Base-by-base conservation (phyloP, 2,113 vertebrate species). In the Illadopsis cleaveri region DNA sequence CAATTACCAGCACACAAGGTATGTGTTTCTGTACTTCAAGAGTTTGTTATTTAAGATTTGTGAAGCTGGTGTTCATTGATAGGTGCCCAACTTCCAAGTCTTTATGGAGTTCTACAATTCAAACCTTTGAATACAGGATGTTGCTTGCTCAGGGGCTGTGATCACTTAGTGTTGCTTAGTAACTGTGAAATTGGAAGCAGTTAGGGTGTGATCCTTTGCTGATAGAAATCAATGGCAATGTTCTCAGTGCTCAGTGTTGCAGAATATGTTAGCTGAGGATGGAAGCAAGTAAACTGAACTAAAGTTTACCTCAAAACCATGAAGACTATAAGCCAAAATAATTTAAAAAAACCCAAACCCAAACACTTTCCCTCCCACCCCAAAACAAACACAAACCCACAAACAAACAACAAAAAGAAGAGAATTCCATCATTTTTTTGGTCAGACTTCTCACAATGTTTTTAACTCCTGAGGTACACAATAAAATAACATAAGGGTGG, bases 171-270 rank as follows among this genome's bases (percentile, higher is more conserved):
- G 80, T 71, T 89, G 94, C 89, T 96, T 94, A 91, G 96, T 92
- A 94, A 83, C 94, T 82, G 86, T 60, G 86, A 91, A 94, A 95
- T 71, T 96, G 94, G 65, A 92, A 89, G 89, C 94, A 89, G 93
- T 89, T 89, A 92, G 73, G 65, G 91, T 94, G 91, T 96, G 89
- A 95, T 93, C 70, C 45, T 95, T 81, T 71, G 72, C 91, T 96
- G 93, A 95, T 82, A 56, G 84, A 96, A 96, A 96, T 97, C 96
- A 93, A 91, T 96, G 86, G 48, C 89, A 94, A 85, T 95, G 73
- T 97, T 93, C 96, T 93, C 65, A n/a, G 54, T 60, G 79, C 51
- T 90, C 79, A 54, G 3, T 56, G 76, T 81, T 78, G 77, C 51
- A 84, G 91, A 71, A 68, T 87, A 38, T 44, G 68, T 86, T 90